phyloP scores from a whole-genome alignment of 2,113 vertebrate species.

The Atherinomorus stipes region DNA sequence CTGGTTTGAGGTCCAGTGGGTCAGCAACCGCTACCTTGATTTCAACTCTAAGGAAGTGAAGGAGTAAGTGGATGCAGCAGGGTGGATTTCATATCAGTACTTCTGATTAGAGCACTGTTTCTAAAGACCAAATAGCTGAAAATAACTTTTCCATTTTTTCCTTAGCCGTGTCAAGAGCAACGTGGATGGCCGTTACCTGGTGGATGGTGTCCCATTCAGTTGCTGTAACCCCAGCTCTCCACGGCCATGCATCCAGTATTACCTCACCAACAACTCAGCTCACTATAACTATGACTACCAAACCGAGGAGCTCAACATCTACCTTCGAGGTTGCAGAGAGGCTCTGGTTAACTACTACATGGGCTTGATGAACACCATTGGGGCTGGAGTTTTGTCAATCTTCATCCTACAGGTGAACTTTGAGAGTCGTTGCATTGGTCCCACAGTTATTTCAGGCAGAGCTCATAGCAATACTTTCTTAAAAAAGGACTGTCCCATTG shows the following conservation, averaged over 20 bases:
- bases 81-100: constrained; percentile 1
- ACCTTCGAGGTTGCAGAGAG: constrained; percentile 84
- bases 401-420: constrained; percentile 83
- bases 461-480: background rate
- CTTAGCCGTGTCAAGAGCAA: constrained; percentile 86
- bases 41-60: constrained; percentile 87
- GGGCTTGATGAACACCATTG: constrained; percentile 85
- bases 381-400: constrained; percentile 80
- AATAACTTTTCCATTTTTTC: background rate
- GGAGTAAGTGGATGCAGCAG: constrained; percentile 79
- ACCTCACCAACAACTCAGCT: constrained; percentile 85
- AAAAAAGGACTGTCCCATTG: background rate
- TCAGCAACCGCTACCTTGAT: constrained; percentile 88
- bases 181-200: constrained; percentile 85
- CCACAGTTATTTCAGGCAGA: background rate
- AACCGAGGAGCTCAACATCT: constrained; percentile 87
- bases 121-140: background rate
- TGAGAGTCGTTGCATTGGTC: background rate
- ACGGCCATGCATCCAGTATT: constrained; percentile 85
- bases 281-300: constrained; percentile 87
- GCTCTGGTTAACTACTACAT: constrained; percentile 83
- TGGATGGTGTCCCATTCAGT: constrained; percentile 87
- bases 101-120: background rate
- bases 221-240: constrained; percentile 88
- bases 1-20: constrained; percentile 90